Percentiles rank a stretch among this genome's conserved stretches.
Conservation (phyloP, 2,888 invertebrate genomes). For the Hypena proboscidalis region DNA sequence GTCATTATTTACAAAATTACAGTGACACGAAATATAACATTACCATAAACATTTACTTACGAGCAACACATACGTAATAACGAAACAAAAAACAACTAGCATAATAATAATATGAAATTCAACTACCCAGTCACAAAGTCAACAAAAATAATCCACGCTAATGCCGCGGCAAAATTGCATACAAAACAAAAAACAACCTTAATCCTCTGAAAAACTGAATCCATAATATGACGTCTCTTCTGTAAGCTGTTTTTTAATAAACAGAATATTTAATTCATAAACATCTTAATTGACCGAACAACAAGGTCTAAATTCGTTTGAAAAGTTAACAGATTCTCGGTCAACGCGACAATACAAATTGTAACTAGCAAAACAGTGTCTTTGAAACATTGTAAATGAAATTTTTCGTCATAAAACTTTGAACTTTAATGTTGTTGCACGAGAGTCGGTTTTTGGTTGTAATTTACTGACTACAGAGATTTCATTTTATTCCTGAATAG, state of each 20-base stretch:
- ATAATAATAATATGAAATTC: too few species aligned
- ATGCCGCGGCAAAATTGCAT: neutral
- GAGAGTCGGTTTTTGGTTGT: constrained; percentile 3
- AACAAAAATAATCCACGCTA: too few species aligned
- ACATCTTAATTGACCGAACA: constrained; percentile 1
- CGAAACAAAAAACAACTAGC: too few species aligned
- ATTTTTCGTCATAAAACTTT: neutral
- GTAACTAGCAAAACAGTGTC: constrained; percentile 50
- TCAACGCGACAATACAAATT: constrained; percentile 60
- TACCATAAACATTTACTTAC: too few species aligned
- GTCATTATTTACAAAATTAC: too few species aligned
- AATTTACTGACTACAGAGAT: neutral
- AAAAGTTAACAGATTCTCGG: constrained; percentile 35
- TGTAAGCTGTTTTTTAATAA: constrained; percentile 13
- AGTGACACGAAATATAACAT: too few species aligned
- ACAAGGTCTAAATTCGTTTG: constrained; percentile 32
- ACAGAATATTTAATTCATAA: constrained; percentile 8
- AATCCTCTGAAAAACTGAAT: constrained; percentile 12
- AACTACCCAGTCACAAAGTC: too few species aligned
- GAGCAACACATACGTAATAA: too few species aligned
- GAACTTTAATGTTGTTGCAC: fast-evolving
- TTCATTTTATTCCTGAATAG: constrained; percentile 2
- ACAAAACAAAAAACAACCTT: constrained; percentile 6
- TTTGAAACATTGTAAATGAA: constrained; percentile 32
- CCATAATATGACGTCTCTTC: constrained; percentile 26